A percentile compares a stretch with the other conserved stretches of the same genome.
Evolutionary conservation across 1,140 invertebrate species (phyloP).

Genomic region (Psilanteris sp.): DNA sequence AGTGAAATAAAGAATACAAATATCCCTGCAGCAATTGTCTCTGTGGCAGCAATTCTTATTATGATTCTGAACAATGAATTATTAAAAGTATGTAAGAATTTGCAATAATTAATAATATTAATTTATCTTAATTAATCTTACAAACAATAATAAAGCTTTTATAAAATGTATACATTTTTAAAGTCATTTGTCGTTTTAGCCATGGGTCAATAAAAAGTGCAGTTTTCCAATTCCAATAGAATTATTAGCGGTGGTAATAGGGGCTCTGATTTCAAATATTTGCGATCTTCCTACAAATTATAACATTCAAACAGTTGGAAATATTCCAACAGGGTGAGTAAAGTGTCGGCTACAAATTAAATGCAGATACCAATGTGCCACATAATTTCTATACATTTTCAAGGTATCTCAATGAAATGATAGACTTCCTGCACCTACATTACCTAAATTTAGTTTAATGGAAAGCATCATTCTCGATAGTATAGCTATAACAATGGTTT

Average conservation of each 20-base stretch:
- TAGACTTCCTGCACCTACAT: constrained; percentile 73
- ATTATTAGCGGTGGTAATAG: constrained; percentile 89
- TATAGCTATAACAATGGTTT: constrained; percentile 86
- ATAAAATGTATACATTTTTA: neutral
- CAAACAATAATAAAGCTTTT: no score
- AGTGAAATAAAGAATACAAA: constrained; percentile 84
- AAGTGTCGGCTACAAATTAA: constrained; percentile 25
- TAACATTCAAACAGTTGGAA: constrained; percentile 84
- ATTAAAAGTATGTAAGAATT: constrained; percentile 86
- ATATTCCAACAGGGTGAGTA: constrained; percentile 89
- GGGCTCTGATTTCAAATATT: constrained; percentile 86
- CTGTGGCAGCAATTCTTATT: constrained; percentile 84
- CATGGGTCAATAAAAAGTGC: constrained; percentile 86
- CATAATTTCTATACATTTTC: constrained; percentile 67
- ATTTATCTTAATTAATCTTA: no score
- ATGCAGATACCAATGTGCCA: constrained; percentile 41
- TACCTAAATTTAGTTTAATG: constrained; percentile 81
- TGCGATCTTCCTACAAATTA: constrained; percentile 81
- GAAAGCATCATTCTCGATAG: constrained; percentile 82
- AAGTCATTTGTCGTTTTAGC: constrained; percentile 79
- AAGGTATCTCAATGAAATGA: constrained; percentile 65
- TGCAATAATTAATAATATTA: no score
- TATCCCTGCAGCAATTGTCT: constrained; percentile 84
- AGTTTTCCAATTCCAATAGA: constrained; percentile 92
- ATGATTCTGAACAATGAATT: constrained; percentile 89